These are phyloP conservation scores for Oriolus oriolus DNA, from an alignment of 2,113 vertebrate species.

Conservation along the genomic window DNA sequence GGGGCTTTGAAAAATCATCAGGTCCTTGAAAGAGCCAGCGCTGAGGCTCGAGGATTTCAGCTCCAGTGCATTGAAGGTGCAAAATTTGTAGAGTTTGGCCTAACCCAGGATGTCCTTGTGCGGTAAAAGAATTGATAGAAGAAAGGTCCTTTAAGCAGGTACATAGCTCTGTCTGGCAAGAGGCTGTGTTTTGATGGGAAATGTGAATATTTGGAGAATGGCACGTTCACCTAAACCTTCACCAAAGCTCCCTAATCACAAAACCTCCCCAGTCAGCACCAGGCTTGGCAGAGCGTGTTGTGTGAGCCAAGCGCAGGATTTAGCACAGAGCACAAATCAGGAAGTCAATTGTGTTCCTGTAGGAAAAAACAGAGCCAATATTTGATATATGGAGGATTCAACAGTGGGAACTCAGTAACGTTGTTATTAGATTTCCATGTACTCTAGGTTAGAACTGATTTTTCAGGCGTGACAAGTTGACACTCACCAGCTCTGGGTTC, in stretches of 20 bases:
- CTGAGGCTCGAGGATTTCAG: not conserved
- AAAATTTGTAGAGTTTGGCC: not conserved
- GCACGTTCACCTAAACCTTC: not conserved
- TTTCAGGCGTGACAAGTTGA: not conserved
- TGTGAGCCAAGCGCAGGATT: not conserved
- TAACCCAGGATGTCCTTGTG: not conserved
- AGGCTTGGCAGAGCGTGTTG: not conserved
- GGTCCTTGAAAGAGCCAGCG: not conserved
- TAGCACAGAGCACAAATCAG: not conserved
- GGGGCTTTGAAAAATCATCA: not conserved
- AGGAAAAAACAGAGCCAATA: not conserved
- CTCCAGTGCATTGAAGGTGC: not conserved
- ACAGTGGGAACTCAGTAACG: not conserved
- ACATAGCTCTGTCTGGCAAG: fast-evolving
- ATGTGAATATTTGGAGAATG: not conserved
- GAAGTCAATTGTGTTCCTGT: not conserved
- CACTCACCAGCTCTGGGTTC: not conserved
- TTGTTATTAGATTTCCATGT: not conserved
- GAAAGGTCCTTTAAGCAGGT: not conserved
- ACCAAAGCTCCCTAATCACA: too few relatives aligned
- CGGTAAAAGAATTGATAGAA: not conserved
- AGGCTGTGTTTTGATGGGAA: not conserved
- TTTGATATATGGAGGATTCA: not conserved
- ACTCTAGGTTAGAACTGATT: not conserved
- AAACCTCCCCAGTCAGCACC: not conserved